These are phyloP conservation scores for Callyntrura guangdongensis DNA, from an alignment of 2,888 invertebrate genomes.

Conservation along the genomic window DNA sequence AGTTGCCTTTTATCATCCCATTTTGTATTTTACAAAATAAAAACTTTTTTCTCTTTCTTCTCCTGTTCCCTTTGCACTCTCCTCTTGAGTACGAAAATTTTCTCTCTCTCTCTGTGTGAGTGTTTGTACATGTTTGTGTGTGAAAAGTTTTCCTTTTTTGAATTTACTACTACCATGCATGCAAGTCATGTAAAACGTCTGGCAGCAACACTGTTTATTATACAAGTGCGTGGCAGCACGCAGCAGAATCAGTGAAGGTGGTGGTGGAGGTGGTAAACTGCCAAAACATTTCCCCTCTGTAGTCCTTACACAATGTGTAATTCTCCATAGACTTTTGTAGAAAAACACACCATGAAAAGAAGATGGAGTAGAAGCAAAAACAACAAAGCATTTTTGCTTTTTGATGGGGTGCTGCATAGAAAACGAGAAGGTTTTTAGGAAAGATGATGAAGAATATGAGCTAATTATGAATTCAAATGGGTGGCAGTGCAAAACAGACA, in stretches of 20 bases:
- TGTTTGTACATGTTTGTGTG: too few species aligned
- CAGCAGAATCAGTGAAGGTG: too few species aligned
- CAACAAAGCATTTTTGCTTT: slow-evolving; percentile 23
- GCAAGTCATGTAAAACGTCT: slow-evolving; percentile 2
- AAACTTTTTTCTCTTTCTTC: too few species aligned
- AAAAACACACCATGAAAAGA: neutral
- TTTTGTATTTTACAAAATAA: slow-evolving; percentile 30
- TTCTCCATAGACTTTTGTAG: slow-evolving; percentile 6
- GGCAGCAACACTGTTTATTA: slow-evolving; percentile 11
- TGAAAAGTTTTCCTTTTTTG: too few species aligned
- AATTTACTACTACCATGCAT: slow-evolving; percentile 21
- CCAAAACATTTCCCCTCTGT: slow-evolving; percentile 37
- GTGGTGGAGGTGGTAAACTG: slow-evolving; percentile 55
- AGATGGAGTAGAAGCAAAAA: neutral
- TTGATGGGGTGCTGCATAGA: too few species aligned
- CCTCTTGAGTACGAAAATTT: neutral
- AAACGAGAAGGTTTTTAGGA: too few species aligned
- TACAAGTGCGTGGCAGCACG: too few species aligned
- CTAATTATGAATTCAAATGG: slow-evolving; percentile 67
- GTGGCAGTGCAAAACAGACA: too few species aligned
- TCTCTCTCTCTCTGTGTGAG: too few species aligned
- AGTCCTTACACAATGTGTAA: too few species aligned
- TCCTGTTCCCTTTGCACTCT: neutral
- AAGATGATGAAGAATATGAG: neutral
- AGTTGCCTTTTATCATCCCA: slow-evolving; percentile 5